phyloP scores from a whole-genome alignment of 2,113 vertebrate species.

The Neoarius graeffei region DNA sequence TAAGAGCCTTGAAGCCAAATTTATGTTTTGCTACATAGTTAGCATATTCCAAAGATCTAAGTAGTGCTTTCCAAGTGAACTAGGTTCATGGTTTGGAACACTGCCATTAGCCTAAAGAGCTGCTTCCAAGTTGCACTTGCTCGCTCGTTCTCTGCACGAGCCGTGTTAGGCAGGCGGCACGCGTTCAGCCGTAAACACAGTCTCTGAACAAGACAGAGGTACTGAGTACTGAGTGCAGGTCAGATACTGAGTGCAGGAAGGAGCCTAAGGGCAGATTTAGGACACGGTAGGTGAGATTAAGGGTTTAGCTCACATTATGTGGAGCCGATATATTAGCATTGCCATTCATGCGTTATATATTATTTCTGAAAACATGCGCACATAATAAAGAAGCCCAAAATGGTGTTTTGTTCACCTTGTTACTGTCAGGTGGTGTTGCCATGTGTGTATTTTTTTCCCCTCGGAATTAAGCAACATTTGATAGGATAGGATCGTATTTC shows the following conservation, averaged over 20 bases:
- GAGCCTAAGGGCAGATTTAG: slow-evolving; percentile 8
- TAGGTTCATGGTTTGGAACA: slow-evolving; percentile 1
- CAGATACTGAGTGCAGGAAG: background rate
- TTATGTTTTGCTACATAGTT: background rate
- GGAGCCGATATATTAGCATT: background rate
- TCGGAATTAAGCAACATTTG: background rate
- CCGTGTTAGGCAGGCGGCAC: background rate
- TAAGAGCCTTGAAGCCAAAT: background rate
- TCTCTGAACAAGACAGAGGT: background rate
- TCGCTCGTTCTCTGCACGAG: background rate
- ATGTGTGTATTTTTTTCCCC: background rate
- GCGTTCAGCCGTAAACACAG: background rate
- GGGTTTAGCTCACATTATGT: background rate
- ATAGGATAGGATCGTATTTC: background rate
- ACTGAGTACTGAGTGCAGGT: background rate
- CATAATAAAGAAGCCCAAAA: background rate
- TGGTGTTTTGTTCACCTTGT: background rate
- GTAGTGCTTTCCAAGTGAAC: background rate
- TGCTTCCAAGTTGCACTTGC: background rate
- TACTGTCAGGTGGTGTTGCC: background rate
- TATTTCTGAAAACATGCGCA: background rate
- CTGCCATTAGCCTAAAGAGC: slow-evolving; percentile 10
- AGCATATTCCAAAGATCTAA: background rate
- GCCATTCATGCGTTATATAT: background rate
- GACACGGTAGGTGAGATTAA: background rate